Evolutionary conservation across 2,797 vertebrate genomes (phyloP).

Genomic region (Helarctos malayanus): DNA sequence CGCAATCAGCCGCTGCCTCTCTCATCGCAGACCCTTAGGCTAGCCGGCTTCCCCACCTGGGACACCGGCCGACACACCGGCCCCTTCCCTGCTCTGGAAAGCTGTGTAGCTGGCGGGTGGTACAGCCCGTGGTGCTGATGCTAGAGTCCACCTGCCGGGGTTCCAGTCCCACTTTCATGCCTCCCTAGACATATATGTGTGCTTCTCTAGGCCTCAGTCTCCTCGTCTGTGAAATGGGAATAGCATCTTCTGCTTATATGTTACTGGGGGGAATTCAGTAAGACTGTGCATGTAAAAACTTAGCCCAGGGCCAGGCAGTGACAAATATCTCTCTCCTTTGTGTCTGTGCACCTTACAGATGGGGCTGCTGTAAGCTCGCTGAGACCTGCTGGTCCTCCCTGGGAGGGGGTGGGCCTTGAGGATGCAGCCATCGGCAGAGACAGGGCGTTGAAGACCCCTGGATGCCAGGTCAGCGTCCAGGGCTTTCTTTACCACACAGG

Average conservation of each 20-base stretch:
- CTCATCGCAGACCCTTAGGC: background rate
- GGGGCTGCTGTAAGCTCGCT: background rate
- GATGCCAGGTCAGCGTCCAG: fast-evolving
- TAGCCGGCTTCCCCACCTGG: fast-evolving
- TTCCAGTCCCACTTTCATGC: background rate
- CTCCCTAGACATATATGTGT: background rate
- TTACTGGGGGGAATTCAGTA: background rate
- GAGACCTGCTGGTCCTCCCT: background rate
- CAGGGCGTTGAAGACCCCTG: background rate
- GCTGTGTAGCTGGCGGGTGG: fast-evolving
- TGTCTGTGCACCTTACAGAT: background rate
- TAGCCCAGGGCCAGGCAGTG: background rate
- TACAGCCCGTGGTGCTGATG: background rate
- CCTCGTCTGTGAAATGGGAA: background rate
- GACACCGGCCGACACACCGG: fast-evolving
- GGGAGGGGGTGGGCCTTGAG: too few species aligned
- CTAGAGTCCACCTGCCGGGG: background rate
- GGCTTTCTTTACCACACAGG: background rate
- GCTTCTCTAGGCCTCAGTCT: background rate
- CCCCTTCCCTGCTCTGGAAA: background rate
- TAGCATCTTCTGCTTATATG: background rate
- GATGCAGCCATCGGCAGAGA: background rate
- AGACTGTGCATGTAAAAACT: background rate
- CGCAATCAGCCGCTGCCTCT: background rate
- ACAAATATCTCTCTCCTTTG: background rate